Percentiles rank a stretch among this genome's conserved stretches.
These are phyloP conservation scores for Aquatica leii DNA, from an alignment of 2,888 invertebrate species.

Conservation along the genomic window DNA sequence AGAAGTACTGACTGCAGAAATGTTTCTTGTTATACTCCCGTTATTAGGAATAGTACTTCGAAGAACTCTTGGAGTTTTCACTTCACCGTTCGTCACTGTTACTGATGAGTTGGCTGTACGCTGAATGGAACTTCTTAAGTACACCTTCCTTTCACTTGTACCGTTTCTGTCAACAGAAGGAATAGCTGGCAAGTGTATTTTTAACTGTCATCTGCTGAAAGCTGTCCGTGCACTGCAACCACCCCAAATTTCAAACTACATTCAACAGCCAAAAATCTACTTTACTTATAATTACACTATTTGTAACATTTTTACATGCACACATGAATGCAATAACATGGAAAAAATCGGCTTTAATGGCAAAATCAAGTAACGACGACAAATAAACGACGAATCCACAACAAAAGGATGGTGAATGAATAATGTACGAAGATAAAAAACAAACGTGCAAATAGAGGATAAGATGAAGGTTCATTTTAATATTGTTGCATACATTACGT, in stretches of 20 bases:
- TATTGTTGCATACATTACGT: too few relatives aligned
- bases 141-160: conserved; percentile 46
- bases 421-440: too few relatives aligned
- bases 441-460: too few relatives aligned
- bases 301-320: too few relatives aligned
- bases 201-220: conserved; percentile 48
- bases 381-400: too few relatives aligned
- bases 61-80: conserved; percentile 12
- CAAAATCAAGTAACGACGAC: too few relatives aligned
- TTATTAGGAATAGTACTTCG: conserved; percentile 22
- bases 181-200: conserved; percentile 46
- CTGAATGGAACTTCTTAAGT: conserved; percentile 47
- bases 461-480: too few relatives aligned
- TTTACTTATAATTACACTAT: not conserved
- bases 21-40: conserved; percentile 28
- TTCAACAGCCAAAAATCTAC: conserved; percentile 35
- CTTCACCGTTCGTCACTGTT: conserved; percentile 14
- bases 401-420: too few relatives aligned
- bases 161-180: conserved; percentile 57
- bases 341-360: too few relatives aligned
- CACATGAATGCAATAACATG: too few relatives aligned
- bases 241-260: conserved; percentile 44
- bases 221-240: conserved; percentile 49
- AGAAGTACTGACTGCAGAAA: conserved; percentile 38
- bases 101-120: conserved; percentile 44